These are phyloP conservation scores for Zaprionus taronus DNA, from an alignment of 1,140 invertebrate genomes.

Conservation along the genomic window DNA sequence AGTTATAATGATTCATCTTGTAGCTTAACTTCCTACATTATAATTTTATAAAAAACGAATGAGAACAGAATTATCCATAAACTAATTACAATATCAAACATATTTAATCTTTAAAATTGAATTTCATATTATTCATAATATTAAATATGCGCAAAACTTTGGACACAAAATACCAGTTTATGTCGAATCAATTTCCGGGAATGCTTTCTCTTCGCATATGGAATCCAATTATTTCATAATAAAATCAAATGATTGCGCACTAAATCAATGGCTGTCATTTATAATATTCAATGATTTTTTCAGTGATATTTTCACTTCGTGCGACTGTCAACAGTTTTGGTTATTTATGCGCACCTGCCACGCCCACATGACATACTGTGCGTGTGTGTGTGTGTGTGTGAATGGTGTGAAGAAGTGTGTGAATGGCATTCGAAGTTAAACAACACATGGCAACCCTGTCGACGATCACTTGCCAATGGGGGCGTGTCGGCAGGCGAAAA, in stretches of 20 bases:
- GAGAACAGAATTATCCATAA: too few relatives aligned
- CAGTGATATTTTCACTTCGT: slow-evolving; percentile 63
- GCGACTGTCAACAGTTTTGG: slow-evolving; percentile 66
- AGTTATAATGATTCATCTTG: too few relatives aligned
- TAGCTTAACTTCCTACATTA: too few relatives aligned
- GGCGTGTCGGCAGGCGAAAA: slow-evolving; percentile 66
- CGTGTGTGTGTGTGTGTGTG: slow-evolving; percentile 23
- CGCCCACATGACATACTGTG: slow-evolving; percentile 62
- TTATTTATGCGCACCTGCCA: slow-evolving; percentile 69
- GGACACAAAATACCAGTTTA: slow-evolving; percentile 4
- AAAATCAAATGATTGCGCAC: slow-evolving; percentile 45
- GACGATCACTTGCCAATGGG: slow-evolving; percentile 67
- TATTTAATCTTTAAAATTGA: too few relatives aligned
- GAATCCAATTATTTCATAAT: slow-evolving; percentile 54
- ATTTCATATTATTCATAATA: too few relatives aligned
- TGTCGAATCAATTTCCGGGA: slow-evolving; percentile 1
- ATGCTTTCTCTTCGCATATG: slow-evolving; percentile 9
- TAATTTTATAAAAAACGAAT: too few relatives aligned
- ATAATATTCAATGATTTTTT: slow-evolving; percentile 65
- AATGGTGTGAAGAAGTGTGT: slow-evolving; percentile 12
- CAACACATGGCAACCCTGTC: slow-evolving; percentile 49
- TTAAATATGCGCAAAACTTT: neutral
- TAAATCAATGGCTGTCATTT: slow-evolving; percentile 71
- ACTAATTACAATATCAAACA: too few relatives aligned
- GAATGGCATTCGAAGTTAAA: slow-evolving; percentile 12